Evolutionary conservation across 2,888 invertebrate genomes (phyloP).

Genomic region (Neoitamus cyanurus): DNA sequence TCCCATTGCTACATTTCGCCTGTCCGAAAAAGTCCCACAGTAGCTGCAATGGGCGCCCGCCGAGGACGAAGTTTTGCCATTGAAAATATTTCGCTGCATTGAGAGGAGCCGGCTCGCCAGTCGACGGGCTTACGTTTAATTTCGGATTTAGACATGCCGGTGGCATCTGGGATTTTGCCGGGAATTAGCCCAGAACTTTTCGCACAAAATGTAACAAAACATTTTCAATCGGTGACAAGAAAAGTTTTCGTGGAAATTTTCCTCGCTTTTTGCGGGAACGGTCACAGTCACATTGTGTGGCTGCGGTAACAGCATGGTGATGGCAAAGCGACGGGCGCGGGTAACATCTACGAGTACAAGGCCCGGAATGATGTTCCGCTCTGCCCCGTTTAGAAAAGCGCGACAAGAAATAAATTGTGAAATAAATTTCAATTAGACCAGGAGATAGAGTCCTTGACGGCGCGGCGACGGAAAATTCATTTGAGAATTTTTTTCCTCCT

Average conservation of each 20-base stretch:
- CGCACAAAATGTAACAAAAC: constrained; percentile 40
- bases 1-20: not conserved
- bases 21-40: not conserved
- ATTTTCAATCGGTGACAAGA: constrained; percentile 42
- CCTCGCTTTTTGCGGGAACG: not conserved
- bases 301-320: not conserved
- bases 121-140: constrained; percentile 30
- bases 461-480: constrained; percentile 2
- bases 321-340: not conserved
- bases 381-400: not conserved
- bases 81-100: constrained; percentile 23
- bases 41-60: not conserved
- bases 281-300: not conserved
- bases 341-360: too few relatives aligned
- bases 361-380: not conserved
- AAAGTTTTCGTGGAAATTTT: constrained; percentile 34
- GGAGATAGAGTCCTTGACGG: not conserved
- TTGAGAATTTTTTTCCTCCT: not conserved
- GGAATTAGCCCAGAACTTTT: constrained; percentile 34
- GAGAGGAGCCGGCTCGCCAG: not conserved
- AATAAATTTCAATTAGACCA: constrained; percentile 29
- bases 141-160: constrained; percentile 36
- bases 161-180: constrained; percentile 38
- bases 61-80: constrained; percentile 27
- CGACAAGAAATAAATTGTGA: constrained; percentile 38